phyloP scores from a whole-genome alignment of 2,113 vertebrate genomes.

The Corvus hawaiiensis region DNA sequence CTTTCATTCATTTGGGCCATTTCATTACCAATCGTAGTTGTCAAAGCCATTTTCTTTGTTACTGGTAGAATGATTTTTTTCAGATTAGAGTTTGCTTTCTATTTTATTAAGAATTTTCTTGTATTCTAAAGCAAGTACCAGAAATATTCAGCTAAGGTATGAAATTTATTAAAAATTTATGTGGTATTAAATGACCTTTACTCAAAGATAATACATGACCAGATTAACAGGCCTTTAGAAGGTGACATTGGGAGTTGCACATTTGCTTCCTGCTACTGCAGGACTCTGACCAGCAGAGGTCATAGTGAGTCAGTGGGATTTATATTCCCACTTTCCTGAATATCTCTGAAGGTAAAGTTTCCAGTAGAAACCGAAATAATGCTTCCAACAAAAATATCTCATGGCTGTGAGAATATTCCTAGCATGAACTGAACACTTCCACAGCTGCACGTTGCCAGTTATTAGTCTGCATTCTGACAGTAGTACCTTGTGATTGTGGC shows the following conservation, averaged over 20 bases:
- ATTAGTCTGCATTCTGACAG: not conserved
- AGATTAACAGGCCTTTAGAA: not conserved
- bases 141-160: not conserved
- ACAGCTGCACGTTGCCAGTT: not conserved
- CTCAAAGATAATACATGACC: not conserved
- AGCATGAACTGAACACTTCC: not conserved
- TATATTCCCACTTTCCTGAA: not conserved
- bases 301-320: not conserved
- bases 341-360: not conserved
- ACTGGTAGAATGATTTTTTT: not conserved
- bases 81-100: not conserved
- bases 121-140: not conserved
- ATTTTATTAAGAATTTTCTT: not conserved
- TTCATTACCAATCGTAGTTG: not conserved
- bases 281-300: slow-evolving; percentile 47
- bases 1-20: not conserved
- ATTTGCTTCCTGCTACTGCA: not conserved
- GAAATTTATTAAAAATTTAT: not conserved
- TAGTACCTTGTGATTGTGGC: not conserved
- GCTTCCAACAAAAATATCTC: not conserved
- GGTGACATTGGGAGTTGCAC: not conserved
- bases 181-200: not conserved
- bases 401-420: not conserved
- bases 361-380: not conserved
- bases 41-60: not conserved